Evolutionary conservation across 2,888 invertebrate genomes (phyloP), one percentile per base, ranked within the genome.

Genomic region (Lycia hirtaria): DNA sequence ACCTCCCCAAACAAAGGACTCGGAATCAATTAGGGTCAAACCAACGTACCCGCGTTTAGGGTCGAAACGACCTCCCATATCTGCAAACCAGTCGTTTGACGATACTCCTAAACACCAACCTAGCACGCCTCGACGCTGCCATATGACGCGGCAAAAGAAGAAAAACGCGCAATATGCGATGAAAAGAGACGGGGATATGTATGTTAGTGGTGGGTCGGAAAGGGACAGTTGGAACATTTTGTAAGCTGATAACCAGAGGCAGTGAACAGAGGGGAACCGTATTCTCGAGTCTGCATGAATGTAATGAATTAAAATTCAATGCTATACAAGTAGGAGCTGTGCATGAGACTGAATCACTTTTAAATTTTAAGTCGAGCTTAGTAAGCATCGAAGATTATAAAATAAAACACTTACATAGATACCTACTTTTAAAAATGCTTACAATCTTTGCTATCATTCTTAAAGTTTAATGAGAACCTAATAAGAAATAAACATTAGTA

Each of bases 181-280:
- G 66, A 83, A 91, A 80, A 81, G 87, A 78, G 89, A 90, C 76
- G 73, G 81, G 68, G 68, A 70, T 81, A 87, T 81, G 76, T 73
- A 79, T 82, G 82, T 85, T 84, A 82, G 79, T 73, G 64, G 71
- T 68, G 65, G 59, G 86, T 71, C 62, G 72, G 86, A 92, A 79
- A 71, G 83, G 81, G 92, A 90, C 79, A 76, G 76, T 74, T 81
- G 72, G 80, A 81, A 84, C 90, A 87, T 90, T 91, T 92, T 89
- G 90, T 91, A 88, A 91, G 89, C 88, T 91, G 92, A 92, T 92
- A 92, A 91, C 88, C 88, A 88, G 87, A 88, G 85, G 83, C 85
- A 87, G 87, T 80, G 81, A 87, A 85, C 87, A 83, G 83, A 87
- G 91, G 90, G 90, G 90, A 88, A 88, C 87, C 86, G 87, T 89